Conservation (phyloP, 2,888 invertebrate genomes). For the Idaea straminata region DNA sequence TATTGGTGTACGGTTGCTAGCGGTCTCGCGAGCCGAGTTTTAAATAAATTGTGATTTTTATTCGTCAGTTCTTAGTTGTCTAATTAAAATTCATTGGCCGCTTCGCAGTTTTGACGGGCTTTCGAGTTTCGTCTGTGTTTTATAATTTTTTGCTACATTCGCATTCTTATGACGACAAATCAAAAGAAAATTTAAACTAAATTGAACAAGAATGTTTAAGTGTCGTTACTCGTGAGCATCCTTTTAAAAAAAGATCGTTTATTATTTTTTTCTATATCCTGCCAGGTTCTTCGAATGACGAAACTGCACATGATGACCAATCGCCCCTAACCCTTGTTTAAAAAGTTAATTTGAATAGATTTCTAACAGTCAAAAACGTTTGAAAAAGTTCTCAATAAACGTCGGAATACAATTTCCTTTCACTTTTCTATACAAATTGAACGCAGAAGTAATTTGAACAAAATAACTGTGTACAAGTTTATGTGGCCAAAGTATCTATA, state of each 20-base stretch:
- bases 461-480: neutral
- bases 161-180: neutral
- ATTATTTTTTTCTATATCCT: no score
- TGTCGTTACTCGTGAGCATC: neutral
- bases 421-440: neutral
- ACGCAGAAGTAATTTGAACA: neutral
- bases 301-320: neutral
- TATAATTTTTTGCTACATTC: neutral
- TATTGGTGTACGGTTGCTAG: slow-evolving; percentile 14
- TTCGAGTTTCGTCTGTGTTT: neutral
- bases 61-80: neutral
- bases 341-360: neutral
- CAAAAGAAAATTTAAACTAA: neutral
- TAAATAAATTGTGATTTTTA: neutral
- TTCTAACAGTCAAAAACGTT: no score
- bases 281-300: neutral
- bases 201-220: neutral
- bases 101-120: neutral
- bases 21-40: neutral
- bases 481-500: neutral
- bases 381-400: no score
- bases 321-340: neutral
- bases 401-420: neutral
- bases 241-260: no score
- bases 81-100: neutral